phyloP scores from a whole-genome alignment of 92 coral and sea anemone species.

The Palythoa grandis region DNA sequence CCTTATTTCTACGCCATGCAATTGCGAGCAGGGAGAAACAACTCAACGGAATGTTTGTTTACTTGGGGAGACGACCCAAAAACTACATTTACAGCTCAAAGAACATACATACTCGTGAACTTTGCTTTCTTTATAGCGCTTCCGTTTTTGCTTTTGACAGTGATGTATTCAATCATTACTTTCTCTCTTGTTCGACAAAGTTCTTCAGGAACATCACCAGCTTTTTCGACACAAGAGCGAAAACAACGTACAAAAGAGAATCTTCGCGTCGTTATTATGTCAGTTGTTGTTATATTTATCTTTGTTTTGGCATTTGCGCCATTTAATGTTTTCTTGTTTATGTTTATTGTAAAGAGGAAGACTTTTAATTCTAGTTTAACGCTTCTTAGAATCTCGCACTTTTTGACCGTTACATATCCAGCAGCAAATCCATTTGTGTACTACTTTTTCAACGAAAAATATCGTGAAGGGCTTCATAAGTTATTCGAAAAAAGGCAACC shows the following conservation, averaged over 20 bases:
- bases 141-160: too few species aligned
- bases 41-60: slow-evolving; percentile 15
- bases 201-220: not conserved
- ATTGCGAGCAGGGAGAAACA: not conserved
- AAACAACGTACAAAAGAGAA: slow-evolving; percentile 9
- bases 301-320: slow-evolving; percentile 9
- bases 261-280: slow-evolving; percentile 2
- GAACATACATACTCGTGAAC: slow-evolving; percentile 11
- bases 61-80: not conserved
- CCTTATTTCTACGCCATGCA: slow-evolving; percentile 36
- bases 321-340: not conserved
- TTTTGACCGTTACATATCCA: not conserved
- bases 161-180: too few species aligned
- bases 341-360: not conserved
- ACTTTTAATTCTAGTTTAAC: not conserved
- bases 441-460: slow-evolving; percentile 12
- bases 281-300: slow-evolving; percentile 2
- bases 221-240: slow-evolving; percentile 11
- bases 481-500: not conserved
- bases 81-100: slow-evolving; percentile 4
- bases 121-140: slow-evolving; percentile 24
- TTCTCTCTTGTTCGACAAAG: too few species aligned
- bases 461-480: slow-evolving; percentile 1
- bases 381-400: not conserved
- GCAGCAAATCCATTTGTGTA: not conserved